Conservation (phyloP, 2,797 vertebrate species). For the Ctenosaura bakeri region DNA sequence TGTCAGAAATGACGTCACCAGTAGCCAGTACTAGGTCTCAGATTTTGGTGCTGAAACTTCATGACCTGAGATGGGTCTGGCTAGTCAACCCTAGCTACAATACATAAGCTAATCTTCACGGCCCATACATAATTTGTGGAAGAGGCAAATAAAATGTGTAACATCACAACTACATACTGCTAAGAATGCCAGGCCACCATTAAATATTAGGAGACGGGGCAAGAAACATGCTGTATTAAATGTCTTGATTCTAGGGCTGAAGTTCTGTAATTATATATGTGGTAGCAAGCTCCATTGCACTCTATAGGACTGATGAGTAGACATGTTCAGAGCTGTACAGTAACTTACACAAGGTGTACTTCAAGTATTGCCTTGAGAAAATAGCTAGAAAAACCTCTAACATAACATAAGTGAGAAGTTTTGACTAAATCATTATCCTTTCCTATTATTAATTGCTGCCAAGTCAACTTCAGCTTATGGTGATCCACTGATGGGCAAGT, state of each 20-base stretch:
- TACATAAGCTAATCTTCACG: neutral
- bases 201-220: neutral
- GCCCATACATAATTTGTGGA: neutral
- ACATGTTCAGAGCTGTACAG: neutral
- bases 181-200: neutral
- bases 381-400: neutral
- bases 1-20: conserved; percentile 11
- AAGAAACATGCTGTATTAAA: neutral
- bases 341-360: neutral
- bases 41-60: too few relatives aligned
- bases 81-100: neutral
- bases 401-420: too few relatives aligned
- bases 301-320: neutral
- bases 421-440: neutral
- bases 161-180: neutral
- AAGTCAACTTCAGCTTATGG: too few relatives aligned
- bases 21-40: too few relatives aligned
- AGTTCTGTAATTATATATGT: neutral
- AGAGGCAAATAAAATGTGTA: neutral
- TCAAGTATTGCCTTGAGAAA: neutral
- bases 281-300: neutral
- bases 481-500: too few relatives aligned
- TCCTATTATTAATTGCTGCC: too few relatives aligned
- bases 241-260: neutral
- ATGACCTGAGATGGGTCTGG: too few relatives aligned